phyloP scores from a whole-genome alignment of 2,888 invertebrate species.

The Bedellia somnulentella region DNA sequence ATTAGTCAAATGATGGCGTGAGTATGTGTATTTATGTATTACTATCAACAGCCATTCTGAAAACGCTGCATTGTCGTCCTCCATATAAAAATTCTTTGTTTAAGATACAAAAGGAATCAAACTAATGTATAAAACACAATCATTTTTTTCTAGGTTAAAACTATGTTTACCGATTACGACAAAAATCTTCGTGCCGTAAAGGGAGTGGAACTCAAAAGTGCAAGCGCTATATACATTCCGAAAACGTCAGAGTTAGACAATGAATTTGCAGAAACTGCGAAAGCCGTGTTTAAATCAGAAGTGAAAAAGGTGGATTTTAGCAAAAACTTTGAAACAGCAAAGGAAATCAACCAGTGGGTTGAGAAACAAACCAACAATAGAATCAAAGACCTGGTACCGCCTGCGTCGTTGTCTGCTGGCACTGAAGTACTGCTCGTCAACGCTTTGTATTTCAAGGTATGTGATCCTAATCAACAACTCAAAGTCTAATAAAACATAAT shows the following conservation, averaged over 20 bases:
- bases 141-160: constrained; percentile 28
- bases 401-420: constrained; percentile 37
- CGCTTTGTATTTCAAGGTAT: constrained; percentile 81
- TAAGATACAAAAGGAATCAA: no score
- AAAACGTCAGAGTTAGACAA: constrained; percentile 43
- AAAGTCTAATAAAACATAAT: no score
- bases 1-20: no score
- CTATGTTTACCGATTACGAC: constrained; percentile 21
- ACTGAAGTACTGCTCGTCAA: constrained; percentile 76
- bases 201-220: constrained; percentile 62
- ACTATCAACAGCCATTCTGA: no score
- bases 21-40: no score
- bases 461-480: no score
- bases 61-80: no score
- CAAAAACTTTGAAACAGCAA: constrained; percentile 32
- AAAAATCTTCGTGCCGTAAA: constrained; percentile 20
- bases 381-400: constrained; percentile 59
- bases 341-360: constrained; percentile 77
- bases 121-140: no score
- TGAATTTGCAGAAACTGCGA: constrained; percentile 54
- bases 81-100: no score
- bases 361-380: constrained; percentile 39
- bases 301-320: constrained; percentile 65
- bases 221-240: constrained; percentile 70
- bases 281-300: constrained; percentile 62